phyloP scores from a whole-genome alignment of 2,888 invertebrate species.

The Melanargia galathea region DNA sequence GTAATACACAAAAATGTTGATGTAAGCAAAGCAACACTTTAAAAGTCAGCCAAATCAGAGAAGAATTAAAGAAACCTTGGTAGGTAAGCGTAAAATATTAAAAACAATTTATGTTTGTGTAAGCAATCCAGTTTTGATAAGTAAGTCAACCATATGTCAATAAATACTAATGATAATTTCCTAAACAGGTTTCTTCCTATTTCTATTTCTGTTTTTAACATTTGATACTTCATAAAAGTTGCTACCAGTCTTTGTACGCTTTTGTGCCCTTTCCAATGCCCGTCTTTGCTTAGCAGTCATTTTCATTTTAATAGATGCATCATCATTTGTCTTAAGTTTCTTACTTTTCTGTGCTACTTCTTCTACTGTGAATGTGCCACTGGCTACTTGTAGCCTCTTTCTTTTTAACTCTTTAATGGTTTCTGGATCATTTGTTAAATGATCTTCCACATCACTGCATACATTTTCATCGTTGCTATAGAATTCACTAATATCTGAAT shows the following conservation, averaged over 20 bases:
- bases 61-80: too few relatives aligned
- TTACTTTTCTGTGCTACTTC: constrained; percentile 69
- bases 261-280: constrained; percentile 87
- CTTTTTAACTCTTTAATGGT: constrained; percentile 74
- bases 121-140: too few relatives aligned
- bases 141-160: too few relatives aligned
- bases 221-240: constrained; percentile 95
- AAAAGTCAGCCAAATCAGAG: too few relatives aligned
- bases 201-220: constrained; percentile 93
- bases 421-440: constrained; percentile 72
- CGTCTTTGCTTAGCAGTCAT: constrained; percentile 90
- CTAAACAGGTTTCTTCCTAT: constrained; percentile 79
- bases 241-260: constrained; percentile 91
- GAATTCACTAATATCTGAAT: constrained; percentile 85
- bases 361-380: constrained; percentile 80
- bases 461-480: constrained; percentile 86
- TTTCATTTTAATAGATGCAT: constrained; percentile 65
- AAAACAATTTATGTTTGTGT: too few relatives aligned
- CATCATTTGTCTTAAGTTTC: constrained; percentile 55
- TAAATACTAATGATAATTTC: too few relatives aligned
- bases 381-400: constrained; percentile 76
- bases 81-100: too few relatives aligned
- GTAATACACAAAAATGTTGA: too few relatives aligned
- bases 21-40: too few relatives aligned
- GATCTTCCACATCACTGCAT: constrained; percentile 77